A percentile compares a stretch with the other conserved stretches of the same genome.
These are phyloP conservation scores for Tethya wilhelma DNA, from an alignment of 37 sponge, comb jelly and placozoan genomes.

Conservation along the genomic window DNA sequence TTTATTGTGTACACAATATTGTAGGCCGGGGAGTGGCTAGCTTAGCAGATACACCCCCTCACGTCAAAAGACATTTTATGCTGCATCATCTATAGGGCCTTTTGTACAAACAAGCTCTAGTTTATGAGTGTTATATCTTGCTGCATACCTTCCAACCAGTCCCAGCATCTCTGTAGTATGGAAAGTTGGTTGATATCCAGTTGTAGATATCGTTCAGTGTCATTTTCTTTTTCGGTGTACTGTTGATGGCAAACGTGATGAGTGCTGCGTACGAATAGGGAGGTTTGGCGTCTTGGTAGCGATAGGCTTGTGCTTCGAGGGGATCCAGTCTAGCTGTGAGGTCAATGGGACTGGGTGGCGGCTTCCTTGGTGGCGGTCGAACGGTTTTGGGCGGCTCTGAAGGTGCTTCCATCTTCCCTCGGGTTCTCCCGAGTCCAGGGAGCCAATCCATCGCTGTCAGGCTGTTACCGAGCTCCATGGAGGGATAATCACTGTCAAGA, in stretches of 20 bases:
- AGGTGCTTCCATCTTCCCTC: constrained; percentile 6
- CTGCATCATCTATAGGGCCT: too few relatives aligned
- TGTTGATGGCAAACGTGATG: constrained; percentile 96
- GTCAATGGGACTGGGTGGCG: constrained; percentile 82
- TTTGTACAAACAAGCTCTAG: too few relatives aligned
- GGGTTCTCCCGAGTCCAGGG: constrained; percentile 22
- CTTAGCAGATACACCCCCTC: too few relatives aligned
- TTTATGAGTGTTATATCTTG: too few relatives aligned
- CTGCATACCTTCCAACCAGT: constrained; percentile 98
- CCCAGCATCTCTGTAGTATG: constrained; percentile 90
- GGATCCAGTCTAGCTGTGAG: constrained; percentile 76
- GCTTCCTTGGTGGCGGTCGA: constrained; percentile 49
- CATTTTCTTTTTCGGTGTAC: constrained; percentile 66
- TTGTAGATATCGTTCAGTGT: constrained; percentile 94
- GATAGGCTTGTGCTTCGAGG: constrained; percentile 69
- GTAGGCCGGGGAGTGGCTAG: too few relatives aligned
- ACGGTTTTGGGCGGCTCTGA: not conserved
- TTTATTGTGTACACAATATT: too few relatives aligned
- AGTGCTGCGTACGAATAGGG: constrained; percentile 94
- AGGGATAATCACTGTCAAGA: too few relatives aligned
- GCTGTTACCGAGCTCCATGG: constrained; percentile 68
- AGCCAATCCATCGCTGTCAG: constrained; percentile 94
- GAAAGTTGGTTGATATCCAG: constrained; percentile 92
- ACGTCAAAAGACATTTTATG: too few relatives aligned
- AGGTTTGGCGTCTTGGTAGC: constrained; percentile 81